Percentiles rank a stretch among this genome's conserved stretches.
Evolutionary conservation across 2,797 vertebrate species (phyloP).

Genomic region (Liasis olivaceus): DNA sequence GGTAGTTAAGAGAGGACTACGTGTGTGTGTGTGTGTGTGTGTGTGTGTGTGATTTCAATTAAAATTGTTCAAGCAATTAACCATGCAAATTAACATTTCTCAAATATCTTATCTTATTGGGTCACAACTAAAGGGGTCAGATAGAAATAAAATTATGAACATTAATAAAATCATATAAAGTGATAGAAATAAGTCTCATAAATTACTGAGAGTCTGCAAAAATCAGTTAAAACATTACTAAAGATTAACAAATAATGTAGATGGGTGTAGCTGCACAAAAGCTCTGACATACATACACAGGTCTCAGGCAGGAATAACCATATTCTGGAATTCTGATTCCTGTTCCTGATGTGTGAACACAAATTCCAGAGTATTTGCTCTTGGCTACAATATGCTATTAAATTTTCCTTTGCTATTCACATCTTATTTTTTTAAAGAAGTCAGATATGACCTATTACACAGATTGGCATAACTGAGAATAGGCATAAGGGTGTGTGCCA

Average conservation of each 20-base stretch:
- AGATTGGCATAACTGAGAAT: background rate
- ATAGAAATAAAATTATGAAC: background rate
- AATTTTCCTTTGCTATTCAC: background rate
- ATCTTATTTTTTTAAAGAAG: background rate
- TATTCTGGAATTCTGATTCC: background rate
- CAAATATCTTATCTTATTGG: conserved; percentile 8
- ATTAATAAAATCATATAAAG: conserved; percentile 10
- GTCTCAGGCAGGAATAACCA: background rate
- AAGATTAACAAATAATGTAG: conserved; percentile 12
- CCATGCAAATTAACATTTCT: conserved; percentile 16
- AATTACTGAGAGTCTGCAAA: background rate
- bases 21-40: background rate
- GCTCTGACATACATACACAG: background rate
- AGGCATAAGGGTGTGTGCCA: background rate
- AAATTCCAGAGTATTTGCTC: background rate
- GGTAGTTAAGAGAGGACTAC: too few species aligned
- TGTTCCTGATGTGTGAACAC: background rate
- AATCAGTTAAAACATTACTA: conserved; percentile 19
- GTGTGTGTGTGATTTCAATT: background rate
- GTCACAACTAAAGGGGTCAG: background rate
- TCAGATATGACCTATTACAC: conserved; percentile 8
- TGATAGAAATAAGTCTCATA: background rate
- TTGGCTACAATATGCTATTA: conserved; percentile 12
- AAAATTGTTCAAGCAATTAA: background rate
- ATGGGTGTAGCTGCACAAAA: background rate